Conservation (phyloP, 1,140 invertebrate species). For the Leucophenga varia region DNA sequence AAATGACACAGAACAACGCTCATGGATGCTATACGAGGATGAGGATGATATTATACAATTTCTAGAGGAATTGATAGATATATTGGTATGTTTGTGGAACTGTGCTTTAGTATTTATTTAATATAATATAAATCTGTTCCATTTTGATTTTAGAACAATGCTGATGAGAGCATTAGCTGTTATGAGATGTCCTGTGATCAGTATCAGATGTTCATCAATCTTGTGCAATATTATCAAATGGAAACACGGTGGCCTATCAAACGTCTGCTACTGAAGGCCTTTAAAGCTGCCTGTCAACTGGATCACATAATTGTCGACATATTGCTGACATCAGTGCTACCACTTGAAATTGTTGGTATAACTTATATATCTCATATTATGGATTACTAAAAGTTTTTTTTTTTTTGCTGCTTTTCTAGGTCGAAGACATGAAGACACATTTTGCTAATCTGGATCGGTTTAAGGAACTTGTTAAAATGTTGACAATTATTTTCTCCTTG, state of each 20-base stretch:
- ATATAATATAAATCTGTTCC: neutral
- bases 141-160: conserved; percentile 69
- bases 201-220: conserved; percentile 72
- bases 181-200: conserved; percentile 75
- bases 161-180: conserved; percentile 77
- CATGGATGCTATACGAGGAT: conserved; percentile 92
- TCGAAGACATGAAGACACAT: conserved; percentile 54
- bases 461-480: conserved; percentile 65
- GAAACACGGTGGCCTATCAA: conserved; percentile 82
- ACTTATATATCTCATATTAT: neutral
- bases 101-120: conserved; percentile 4
- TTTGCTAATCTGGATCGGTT: conserved; percentile 50
- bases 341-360: conserved; percentile 73
- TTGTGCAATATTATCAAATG: conserved; percentile 92
- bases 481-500: conserved; percentile 85
- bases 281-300: conserved; percentile 82
- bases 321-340: conserved; percentile 81
- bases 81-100: conserved; percentile 68
- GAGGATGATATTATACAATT: conserved; percentile 81
- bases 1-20: conserved; percentile 90
- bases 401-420: conserved; percentile 19
- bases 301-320: conserved; percentile 77
- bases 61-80: conserved; percentile 79
- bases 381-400: neutral
- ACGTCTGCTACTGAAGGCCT: conserved; percentile 76